These are phyloP conservation scores for Morelia viridis DNA, from an alignment of 2,797 vertebrate genomes.

Conservation along the genomic window DNA sequence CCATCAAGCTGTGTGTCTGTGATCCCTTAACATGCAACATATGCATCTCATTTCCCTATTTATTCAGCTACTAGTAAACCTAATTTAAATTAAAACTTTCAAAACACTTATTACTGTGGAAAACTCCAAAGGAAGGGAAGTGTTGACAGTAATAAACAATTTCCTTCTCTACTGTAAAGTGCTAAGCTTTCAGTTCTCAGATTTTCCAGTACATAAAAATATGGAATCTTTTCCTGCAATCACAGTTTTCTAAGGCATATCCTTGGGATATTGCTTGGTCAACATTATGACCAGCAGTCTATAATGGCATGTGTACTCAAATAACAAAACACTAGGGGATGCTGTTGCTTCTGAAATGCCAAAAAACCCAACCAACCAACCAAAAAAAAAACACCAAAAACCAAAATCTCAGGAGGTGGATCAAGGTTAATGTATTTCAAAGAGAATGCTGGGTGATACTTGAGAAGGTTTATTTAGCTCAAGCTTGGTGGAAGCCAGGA, in stretches of 20 bases:
- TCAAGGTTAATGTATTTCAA: not conserved
- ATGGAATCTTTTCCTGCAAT: not conserved
- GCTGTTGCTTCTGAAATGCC: not conserved
- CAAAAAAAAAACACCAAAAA: too few species aligned
- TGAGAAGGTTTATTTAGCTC: not conserved
- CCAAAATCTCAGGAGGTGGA: not conserved
- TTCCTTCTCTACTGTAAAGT: not conserved
- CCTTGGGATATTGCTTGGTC: not conserved
- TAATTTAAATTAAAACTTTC: constrained; percentile 50
- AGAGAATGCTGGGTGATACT: not conserved
- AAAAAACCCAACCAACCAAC: too few species aligned
- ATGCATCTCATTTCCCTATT: constrained; percentile 51
- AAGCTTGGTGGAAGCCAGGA: not conserved
- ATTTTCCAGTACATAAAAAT: not conserved
- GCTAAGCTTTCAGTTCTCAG: constrained; percentile 5
- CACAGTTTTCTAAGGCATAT: not conserved
- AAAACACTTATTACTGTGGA: not conserved
- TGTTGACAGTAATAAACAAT: constrained; percentile 18
- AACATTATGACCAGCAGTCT: not conserved
- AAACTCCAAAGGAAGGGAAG: constrained; percentile 25
- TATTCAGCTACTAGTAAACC: constrained; percentile 62
- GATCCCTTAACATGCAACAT: constrained; percentile 43
- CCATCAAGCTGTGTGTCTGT: constrained; percentile 25
- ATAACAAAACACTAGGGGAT: not conserved
- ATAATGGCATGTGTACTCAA: not conserved